Conservation (phyloP, 2,113 vertebrate species). For the Peromyscus californicus region DNA sequence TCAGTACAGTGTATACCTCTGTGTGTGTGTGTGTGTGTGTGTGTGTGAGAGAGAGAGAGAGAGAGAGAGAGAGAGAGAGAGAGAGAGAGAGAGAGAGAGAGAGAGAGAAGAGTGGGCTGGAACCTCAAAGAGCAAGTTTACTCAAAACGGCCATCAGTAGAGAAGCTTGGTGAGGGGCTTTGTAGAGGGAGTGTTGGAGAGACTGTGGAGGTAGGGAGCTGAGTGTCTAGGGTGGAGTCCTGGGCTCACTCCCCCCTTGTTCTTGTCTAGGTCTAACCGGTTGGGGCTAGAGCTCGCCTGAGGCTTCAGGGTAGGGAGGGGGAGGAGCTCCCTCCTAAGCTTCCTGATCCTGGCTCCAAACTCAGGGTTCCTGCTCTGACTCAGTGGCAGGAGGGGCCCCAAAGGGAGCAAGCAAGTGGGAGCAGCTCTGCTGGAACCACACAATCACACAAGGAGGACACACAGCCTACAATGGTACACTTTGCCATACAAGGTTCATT, state of each 20-base stretch:
- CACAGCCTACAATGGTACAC: background rate
- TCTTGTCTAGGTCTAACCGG: conserved; percentile 66
- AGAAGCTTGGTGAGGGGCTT: background rate
- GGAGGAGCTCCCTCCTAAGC: conserved; percentile 13
- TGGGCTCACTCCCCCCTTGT: background rate
- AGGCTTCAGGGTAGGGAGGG: conserved; percentile 63
- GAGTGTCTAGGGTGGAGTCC: conserved; percentile 24
- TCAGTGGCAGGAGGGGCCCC: conserved; percentile 64
- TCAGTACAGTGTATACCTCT: background rate
- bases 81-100: too few species aligned
- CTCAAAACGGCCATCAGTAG: background rate
- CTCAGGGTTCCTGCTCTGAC: conserved; percentile 42
- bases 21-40: background rate
- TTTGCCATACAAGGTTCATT: background rate
- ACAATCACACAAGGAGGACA: background rate
- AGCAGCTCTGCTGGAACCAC: background rate
- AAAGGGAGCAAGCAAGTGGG: background rate
- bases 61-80: background rate
- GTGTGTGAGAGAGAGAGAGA: background rate
- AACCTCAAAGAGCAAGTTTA: background rate
- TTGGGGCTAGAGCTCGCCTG: conserved; percentile 65
- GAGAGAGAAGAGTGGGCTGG: background rate
- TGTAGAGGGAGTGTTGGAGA: background rate
- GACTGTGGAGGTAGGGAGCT: background rate
- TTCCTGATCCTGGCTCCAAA: conserved; percentile 38